Base-by-base conservation (phyloP, 2,113 vertebrate genomes). In the Heterotilapia buettikoferi region DNA sequence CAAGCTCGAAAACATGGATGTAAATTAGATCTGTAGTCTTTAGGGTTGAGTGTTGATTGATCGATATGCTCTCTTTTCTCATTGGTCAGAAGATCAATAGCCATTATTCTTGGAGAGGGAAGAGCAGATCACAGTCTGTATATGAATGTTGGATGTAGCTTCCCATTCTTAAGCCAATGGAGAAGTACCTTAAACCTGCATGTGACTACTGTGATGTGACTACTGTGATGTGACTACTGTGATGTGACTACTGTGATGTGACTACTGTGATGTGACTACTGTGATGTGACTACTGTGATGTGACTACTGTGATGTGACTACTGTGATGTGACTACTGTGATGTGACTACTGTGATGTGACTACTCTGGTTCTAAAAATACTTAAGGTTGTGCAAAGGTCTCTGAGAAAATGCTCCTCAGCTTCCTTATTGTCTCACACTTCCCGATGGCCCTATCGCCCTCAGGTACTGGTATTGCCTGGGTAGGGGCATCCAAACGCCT, bases 161-260 rank as follows among this genome's bases (percentile, higher is more conserved):
- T 68, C 19, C 11, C 5, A 11, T 21, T 40, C 11, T 21, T 13
- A 1, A 40, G 19, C 4, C 4, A 26, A 14, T 4, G 54, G 10
- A 38, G 18, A 3, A 66, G 33, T 2, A 3, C 18, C 31, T 63
- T 66, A 63, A 61, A 63, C 9, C 59, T 36, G 16, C 26, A 61
- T 1, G 29, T 61, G 57, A 26, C 52, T 10, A 4, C 9, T 3
- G n/a, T 4, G 3, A 24, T 2, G n/a, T 21, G 50, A n/a, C 50
- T n/a, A 5, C 7, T 3, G 10, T 1, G 12, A 21, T 3, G 9
- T 21, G 19, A 10, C 52, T 10, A 1, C 9, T 2, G 19, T 2
- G 3, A 53, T 9, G n/a, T 53, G 19, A 5, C 50, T 19, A n/a
- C 8, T 5, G 26, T 26, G 26, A 45, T 45, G 13, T 54, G 43